Evolutionary conservation across 2,888 invertebrate genomes (phyloP), one percentile per base, ranked within the genome.

Genomic region (Plutella xylostella): DNA sequence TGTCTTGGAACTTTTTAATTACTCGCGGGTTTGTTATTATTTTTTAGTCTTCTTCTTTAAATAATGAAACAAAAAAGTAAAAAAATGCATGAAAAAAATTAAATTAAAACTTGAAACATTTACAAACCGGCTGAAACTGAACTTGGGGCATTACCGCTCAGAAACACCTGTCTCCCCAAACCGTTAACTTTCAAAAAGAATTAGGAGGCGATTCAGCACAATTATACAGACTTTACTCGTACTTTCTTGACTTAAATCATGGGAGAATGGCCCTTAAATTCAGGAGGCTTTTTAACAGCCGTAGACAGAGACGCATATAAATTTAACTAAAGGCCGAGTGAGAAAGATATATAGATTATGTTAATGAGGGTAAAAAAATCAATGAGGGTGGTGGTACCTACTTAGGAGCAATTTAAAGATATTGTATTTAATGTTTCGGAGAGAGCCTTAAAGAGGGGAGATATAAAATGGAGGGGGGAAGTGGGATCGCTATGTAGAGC

Each of bases 351-450:
- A 53, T 60, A 71, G 80, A 76, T 80, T 80, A 80, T 80, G 78
- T 64, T 73, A 76, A 77, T 80, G 73, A 76, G 68, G 64, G 73
- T 73, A 77, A 77, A 50, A 79, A 79, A 75, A 75, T 61, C 68
- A 68, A 72, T 75, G 74, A 78, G 78, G 76, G 78, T 69, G 76
- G 72, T 58, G 58, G 70, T 78, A 69, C 77, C 78, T 79, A 78
- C 77, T 79, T 80, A 79, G 70, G 66, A 76, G 71, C 77, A 78
- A 80, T 80, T 80, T 79, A 69, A 73, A 77, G 78, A 79, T 79
- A 80, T 75, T 78, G 79, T 79, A 77, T 78, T 80, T 80, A 80
- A 80, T 74, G 77, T 72, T 72, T 57, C 58, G 63, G 50, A 59
- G 59, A 61, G 59, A 56, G 40, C 20, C 34, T 43, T 38, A 21